Percentiles rank a stretch among this genome's conserved stretches.
Evolutionary conservation across 2,797 vertebrate species (phyloP).

Genomic region (Argyrosomus regius): DNA sequence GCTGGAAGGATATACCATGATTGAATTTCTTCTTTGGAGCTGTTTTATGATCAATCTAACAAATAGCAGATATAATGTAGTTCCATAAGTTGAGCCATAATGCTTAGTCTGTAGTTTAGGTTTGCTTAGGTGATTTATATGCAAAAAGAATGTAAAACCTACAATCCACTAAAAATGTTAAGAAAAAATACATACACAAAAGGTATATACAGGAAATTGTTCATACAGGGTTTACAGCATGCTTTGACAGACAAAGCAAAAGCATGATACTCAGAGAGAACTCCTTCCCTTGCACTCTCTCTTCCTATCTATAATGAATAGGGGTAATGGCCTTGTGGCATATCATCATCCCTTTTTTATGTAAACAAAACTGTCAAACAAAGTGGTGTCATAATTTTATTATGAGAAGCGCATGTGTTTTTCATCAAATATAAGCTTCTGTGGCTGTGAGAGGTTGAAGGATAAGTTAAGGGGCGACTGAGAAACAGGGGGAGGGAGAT

Average conservation of each 20-base stretch:
- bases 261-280: too few species aligned
- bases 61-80: conserved; percentile 33
- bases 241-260: too few species aligned
- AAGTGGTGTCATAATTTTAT: conserved; percentile 48
- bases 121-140: not conserved
- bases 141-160: conserved; percentile 14
- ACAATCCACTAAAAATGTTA: not conserved
- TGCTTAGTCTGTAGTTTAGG: not conserved
- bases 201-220: not conserved
- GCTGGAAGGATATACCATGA: conserved; percentile 10
- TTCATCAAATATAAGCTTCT: conserved; percentile 40
- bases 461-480: conserved; percentile 38
- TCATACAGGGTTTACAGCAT: not conserved
- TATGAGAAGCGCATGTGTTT: conserved; percentile 24
- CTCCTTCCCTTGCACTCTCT: not conserved
- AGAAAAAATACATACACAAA: not conserved
- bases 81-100: not conserved
- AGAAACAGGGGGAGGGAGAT: conserved; percentile 20
- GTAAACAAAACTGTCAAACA: conserved; percentile 42
- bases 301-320: conserved; percentile 5
- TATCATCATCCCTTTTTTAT: conserved; percentile 9
- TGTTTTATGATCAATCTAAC: conserved; percentile 43
- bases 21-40: conserved; percentile 17
- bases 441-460: conserved; percentile 27
- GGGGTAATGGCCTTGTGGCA: not conserved